These are phyloP conservation scores for Thysanoteuthis rhombus DNA, from an alignment of 2,888 invertebrate genomes.

Conservation along the genomic window DNA sequence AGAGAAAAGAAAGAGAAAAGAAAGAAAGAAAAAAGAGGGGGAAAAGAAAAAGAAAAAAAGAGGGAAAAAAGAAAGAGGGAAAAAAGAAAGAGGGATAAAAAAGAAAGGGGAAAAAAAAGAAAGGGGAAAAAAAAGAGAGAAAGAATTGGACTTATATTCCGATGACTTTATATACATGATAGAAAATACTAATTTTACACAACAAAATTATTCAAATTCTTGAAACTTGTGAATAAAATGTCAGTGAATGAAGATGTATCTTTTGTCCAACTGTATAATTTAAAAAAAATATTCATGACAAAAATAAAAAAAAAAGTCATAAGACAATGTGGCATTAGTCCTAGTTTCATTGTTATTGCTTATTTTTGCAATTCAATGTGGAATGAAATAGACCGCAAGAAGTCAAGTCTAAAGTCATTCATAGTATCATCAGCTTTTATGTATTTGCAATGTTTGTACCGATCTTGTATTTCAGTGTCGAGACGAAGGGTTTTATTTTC, in stretches of 20 bases:
- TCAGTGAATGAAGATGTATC: not conserved
- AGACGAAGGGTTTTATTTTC: too few species aligned
- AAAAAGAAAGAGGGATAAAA: conserved; percentile 19
- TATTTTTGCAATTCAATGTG: too few species aligned
- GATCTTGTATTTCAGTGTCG: too few species aligned
- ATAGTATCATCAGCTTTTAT: too few species aligned
- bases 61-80: conserved; percentile 15
- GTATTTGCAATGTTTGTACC: too few species aligned
- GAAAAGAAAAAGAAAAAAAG: not conserved
- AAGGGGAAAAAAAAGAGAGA: not conserved
- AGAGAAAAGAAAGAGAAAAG: not conserved
- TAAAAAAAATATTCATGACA: too few species aligned
- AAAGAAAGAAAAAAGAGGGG: not conserved
- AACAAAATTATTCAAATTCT: not conserved
- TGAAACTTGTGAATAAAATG: not conserved
- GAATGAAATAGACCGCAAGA: too few species aligned
- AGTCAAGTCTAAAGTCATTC: too few species aligned
- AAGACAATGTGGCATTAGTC: not conserved
- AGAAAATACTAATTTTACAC: not conserved
- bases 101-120: conserved; percentile 31
- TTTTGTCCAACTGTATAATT: too few species aligned
- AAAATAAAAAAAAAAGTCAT: not conserved
- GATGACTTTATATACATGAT: not conserved
- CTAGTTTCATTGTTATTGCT: too few species aligned
- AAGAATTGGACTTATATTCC: too few species aligned